Evolutionary conservation across 2,888 invertebrate genomes (phyloP), one percentile per base, ranked within the genome.

Genomic region (Neuroscelio doddi): DNA sequence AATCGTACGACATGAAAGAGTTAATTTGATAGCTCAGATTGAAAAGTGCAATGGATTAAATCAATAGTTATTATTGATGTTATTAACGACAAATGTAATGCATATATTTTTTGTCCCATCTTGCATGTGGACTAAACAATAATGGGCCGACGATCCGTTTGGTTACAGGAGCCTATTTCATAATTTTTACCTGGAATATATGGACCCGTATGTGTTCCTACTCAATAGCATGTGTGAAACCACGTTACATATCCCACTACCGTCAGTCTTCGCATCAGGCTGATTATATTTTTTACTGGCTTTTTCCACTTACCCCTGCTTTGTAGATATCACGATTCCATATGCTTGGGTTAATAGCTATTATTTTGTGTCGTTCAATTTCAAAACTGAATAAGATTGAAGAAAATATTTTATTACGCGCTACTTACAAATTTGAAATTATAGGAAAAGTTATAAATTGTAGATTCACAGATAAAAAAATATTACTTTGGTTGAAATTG

Each of bases 151-250:
- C 76, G 76, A 82, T 76, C 74, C 79, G 79, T 83, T 84, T 84
- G 82, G 80, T 84, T 84, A 74, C 83, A 84, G 84, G 83, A 83
- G 82, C 76, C 82, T 84, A 80, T 84, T 84, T 83, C 83, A 83
- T 84, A 84, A 84, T 82, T 84, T 84, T 83, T 83, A 83, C 82
- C 82, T 84, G 84, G 83, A 84, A 75, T 84, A 84, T 84, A 84
- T 84, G 84, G 84, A 84, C 79, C 82, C 83, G 83, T 84, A 84
- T 83, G 84, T 84, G 82, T 84, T 84, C 83, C 83, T 83, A 82
- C 81, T 84, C 81, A 84, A 82, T 84, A 84, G 83, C 83, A 84
- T 84, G 83, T 84, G 83, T 84, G 83, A 83, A 83, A 83, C 81
- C 77, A 83, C 81, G 76, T 83, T 82, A 81, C 81, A 83, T 84